A percentile compares a stretch with the other conserved stretches of the same genome.
Evolutionary conservation across 2,888 invertebrate genomes (phyloP).

Genomic region (Neria commutata): DNA sequence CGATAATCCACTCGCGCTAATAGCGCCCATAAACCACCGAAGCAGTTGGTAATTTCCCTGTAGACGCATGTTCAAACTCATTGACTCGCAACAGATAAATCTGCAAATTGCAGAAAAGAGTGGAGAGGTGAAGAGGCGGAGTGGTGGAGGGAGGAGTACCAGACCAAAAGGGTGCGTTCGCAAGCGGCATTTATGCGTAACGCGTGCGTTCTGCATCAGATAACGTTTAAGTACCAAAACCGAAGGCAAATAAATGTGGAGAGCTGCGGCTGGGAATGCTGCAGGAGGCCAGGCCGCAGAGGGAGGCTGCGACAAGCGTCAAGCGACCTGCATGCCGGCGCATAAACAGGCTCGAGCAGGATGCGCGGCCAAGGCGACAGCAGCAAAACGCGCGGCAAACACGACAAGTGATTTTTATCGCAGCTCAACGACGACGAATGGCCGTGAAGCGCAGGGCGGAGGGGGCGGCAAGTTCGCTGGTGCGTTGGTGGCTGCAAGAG

Average conservation of each 20-base stretch:
- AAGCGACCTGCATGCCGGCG: no score
- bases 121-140: no score
- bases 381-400: slow-evolving; percentile 1
- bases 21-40: no score
- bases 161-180: slow-evolving; percentile 10
- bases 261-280: background rate
- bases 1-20: no score
- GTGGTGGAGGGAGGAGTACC: no score
- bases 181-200: slow-evolving; percentile 26
- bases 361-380: background rate
- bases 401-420: slow-evolving; percentile 24
- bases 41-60: slow-evolving; percentile 8
- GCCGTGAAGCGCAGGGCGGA: slow-evolving; percentile 8
- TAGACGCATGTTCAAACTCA: background rate
- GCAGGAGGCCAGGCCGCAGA: background rate
- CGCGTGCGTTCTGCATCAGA: slow-evolving; percentile 32
- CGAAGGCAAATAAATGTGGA: slow-evolving; percentile 6
- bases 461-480: background rate
- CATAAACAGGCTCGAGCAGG: background rate
- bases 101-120: no score
- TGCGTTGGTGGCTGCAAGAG: background rate
- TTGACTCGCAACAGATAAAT: slow-evolving; percentile 7
- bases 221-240: slow-evolving; percentile 20
- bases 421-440: slow-evolving; percentile 14
- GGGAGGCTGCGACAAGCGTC: no score